Evolutionary conservation across 2,888 invertebrate species (phyloP).

Genomic region (Chrysolina oricalcia): DNA sequence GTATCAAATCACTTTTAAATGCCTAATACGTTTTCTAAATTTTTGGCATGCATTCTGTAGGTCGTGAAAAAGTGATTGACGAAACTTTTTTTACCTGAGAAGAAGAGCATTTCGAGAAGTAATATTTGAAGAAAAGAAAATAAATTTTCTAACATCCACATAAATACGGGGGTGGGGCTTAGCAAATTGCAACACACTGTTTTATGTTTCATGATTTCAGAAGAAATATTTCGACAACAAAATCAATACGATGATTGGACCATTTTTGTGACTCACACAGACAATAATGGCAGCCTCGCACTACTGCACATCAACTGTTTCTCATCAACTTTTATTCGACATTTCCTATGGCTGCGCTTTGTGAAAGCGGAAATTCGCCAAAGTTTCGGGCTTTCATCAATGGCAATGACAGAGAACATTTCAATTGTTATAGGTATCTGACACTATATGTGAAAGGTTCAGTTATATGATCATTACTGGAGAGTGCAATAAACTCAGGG

Average conservation of each 20-base stretch:
- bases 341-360: background rate
- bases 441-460: background rate
- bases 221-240: background rate
- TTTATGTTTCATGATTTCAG: no score
- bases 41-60: no score
- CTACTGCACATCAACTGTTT: background rate
- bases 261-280: background rate
- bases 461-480: background rate
- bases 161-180: no score
- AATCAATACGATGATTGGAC: background rate
- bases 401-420: background rate
- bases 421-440: background rate
- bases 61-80: no score
- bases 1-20: no score
- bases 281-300: background rate
- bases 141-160: no score
- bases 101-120: no score
- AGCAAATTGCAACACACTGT: no score
- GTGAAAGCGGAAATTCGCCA: background rate
- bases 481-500: background rate
- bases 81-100: no score
- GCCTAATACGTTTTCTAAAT: no score
- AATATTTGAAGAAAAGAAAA: no score
- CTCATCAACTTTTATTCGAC: background rate
- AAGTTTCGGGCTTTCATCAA: conserved; percentile 5